Conservation (phyloP, 2,797 vertebrate genomes). For the Chelon auratus region DNA sequence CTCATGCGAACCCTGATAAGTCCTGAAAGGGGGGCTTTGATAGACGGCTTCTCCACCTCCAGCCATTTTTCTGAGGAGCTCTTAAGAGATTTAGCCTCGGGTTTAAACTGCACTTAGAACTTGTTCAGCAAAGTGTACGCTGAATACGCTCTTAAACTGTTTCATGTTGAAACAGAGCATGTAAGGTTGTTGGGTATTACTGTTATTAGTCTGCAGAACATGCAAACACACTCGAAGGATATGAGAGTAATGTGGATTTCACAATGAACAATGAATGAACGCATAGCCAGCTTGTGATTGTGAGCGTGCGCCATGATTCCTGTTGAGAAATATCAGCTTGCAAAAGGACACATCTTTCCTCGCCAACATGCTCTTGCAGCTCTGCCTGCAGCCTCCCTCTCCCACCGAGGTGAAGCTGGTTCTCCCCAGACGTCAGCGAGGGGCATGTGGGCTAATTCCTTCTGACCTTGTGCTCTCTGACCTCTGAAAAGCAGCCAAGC, state of each 20-base stretch:
- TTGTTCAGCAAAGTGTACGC: neutral
- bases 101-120: slow-evolving; percentile 21
- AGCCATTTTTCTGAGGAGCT: slow-evolving; percentile 18
- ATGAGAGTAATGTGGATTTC: slow-evolving; percentile 4
- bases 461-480: slow-evolving; percentile 63
- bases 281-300: slow-evolving; percentile 27
- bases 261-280: slow-evolving; percentile 5
- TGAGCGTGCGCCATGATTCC: slow-evolving; percentile 12
- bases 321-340: slow-evolving; percentile 29
- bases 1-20: slow-evolving; percentile 44
- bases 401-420: neutral
- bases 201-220: neutral
- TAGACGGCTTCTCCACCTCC: slow-evolving; percentile 14
- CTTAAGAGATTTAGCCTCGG: slow-evolving; percentile 21
- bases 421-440: slow-evolving; percentile 31
- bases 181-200: neutral
- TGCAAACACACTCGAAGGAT: neutral
- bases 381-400: slow-evolving; percentile 10
- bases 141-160: neutral
- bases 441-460: slow-evolving; percentile 49
- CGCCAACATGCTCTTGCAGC: neutral
- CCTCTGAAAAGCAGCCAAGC: slow-evolving; percentile 57
- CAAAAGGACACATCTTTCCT: neutral
- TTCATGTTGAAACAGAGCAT: neutral
- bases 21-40: slow-evolving; percentile 39